These are phyloP conservation scores for Chrysodeixis includens DNA, from an alignment of 2,888 invertebrate species.

Conservation along the genomic window DNA sequence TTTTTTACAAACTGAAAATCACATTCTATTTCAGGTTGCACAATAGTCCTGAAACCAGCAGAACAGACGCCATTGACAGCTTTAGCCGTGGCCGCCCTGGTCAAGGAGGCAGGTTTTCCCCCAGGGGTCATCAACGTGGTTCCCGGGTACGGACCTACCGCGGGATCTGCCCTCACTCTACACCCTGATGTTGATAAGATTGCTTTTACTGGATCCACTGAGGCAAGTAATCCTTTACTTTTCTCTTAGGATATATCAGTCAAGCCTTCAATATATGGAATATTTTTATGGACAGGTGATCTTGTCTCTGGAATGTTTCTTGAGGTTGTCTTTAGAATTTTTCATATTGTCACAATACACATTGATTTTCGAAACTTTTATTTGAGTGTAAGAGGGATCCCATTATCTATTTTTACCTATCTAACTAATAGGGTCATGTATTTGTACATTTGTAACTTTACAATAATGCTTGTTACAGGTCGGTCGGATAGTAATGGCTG, in stretches of 20 bases:
- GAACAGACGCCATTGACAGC: conserved; percentile 98
- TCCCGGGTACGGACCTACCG: conserved; percentile 95
- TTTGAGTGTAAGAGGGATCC: no score
- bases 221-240: conserved; percentile 63
- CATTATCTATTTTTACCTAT: no score
- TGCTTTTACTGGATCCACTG: conserved; percentile 91
- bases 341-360: no score
- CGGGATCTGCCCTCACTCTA: conserved; percentile 93
- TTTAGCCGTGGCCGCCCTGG: conserved; percentile 95
- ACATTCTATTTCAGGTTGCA: conserved; percentile 89
- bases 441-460: no score
- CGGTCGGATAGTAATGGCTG: conserved; percentile 89
- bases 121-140: conserved; percentile 97
- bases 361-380: no score
- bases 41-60: conserved; percentile 96
- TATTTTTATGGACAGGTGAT: no score
- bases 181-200: conserved; percentile 95
- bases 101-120: conserved; percentile 97
- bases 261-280: no score
- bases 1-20: no score
- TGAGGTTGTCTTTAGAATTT: no score
- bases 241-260: no score
- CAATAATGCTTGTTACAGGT: conserved; percentile 74
- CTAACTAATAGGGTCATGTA: no score
- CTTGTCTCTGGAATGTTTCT: no score